A percentile compares a stretch with the other conserved stretches of the same genome.
These are phyloP conservation scores for Xyrichtys novacula DNA, from an alignment of 2,797 vertebrate species.

Conservation along the genomic window DNA sequence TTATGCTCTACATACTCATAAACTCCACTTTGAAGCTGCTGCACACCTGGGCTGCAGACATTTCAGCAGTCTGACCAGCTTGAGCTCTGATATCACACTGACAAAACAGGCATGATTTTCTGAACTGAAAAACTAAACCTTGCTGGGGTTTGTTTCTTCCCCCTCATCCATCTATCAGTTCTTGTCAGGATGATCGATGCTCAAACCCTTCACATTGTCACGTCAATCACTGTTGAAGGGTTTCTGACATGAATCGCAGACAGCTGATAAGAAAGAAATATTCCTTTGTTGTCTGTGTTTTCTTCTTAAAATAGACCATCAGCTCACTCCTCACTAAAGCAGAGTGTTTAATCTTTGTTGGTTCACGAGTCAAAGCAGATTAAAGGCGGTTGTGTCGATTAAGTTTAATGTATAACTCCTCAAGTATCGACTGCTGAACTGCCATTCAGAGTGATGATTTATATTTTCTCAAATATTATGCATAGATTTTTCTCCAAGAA, in stretches of 20 bases:
- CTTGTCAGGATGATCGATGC: not conserved
- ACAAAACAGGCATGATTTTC: not conserved
- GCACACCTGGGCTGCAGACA: not conserved
- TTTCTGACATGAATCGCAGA: conserved; percentile 3
- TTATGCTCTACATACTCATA: not conserved
- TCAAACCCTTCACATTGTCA: not conserved
- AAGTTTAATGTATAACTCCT: not conserved
- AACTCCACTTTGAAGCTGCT: conserved; percentile 14
- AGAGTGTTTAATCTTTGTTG: not conserved
- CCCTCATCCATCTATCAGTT: not conserved
- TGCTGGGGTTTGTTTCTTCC: not conserved
- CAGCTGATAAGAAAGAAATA: not conserved
- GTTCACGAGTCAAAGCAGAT: not conserved
- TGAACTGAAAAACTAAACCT: not conserved
- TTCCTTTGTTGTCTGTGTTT: not conserved
- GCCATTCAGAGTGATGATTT: not conserved
- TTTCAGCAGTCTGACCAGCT: conserved; percentile 1
- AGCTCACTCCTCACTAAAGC: not conserved
- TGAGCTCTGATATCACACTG: conserved; percentile 5
- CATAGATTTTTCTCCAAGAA: too few species aligned
- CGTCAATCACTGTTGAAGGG: not conserved
- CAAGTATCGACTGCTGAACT: not conserved
- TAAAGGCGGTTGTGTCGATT: not conserved
- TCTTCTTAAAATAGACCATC: conserved; percentile 4
- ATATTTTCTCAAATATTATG: too few species aligned